These are phyloP conservation scores for Micrastur ruficollis DNA, from an alignment of 2,797 vertebrate genomes.

Conservation along the genomic window DNA sequence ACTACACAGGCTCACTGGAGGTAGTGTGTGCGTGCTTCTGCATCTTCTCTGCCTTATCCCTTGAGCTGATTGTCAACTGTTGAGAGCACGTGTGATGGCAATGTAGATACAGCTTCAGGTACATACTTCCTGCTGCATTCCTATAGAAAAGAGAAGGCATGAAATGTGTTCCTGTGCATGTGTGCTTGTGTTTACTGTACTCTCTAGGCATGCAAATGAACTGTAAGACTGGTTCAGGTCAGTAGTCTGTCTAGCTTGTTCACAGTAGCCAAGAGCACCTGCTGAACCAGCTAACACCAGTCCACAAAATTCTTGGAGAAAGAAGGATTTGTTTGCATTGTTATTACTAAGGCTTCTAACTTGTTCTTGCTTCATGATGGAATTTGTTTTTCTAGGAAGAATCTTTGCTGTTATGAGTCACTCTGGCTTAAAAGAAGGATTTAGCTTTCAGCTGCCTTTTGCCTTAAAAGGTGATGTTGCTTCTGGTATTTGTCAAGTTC, in stretches of 20 bases:
- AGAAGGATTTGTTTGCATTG: background rate
- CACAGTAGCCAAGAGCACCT: background rate
- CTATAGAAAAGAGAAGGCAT: background rate
- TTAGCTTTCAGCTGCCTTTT: conserved; percentile 44
- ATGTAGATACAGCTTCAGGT: background rate
- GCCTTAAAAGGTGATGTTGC: conserved; percentile 56
- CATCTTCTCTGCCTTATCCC: background rate
- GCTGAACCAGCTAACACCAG: background rate
- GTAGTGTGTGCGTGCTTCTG: background rate
- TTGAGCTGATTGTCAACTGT: background rate
- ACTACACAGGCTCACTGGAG: background rate
- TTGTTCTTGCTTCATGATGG: background rate
- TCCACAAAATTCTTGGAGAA: background rate
- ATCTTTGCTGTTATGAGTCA: conserved; percentile 37
- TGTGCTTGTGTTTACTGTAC: background rate
- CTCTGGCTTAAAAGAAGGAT: conserved; percentile 27
- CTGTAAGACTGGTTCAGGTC: background rate
- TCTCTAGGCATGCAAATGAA: background rate
- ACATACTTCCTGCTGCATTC: background rate
- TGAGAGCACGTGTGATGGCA: background rate
- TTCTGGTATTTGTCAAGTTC: conserved; percentile 23
- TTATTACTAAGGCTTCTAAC: background rate
- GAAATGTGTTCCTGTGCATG: background rate
- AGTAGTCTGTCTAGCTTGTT: background rate
- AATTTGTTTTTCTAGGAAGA: conserved; percentile 40